Evolutionary conservation across 2,888 invertebrate species (phyloP).

Genomic region (Calliphora vomitoria): DNA sequence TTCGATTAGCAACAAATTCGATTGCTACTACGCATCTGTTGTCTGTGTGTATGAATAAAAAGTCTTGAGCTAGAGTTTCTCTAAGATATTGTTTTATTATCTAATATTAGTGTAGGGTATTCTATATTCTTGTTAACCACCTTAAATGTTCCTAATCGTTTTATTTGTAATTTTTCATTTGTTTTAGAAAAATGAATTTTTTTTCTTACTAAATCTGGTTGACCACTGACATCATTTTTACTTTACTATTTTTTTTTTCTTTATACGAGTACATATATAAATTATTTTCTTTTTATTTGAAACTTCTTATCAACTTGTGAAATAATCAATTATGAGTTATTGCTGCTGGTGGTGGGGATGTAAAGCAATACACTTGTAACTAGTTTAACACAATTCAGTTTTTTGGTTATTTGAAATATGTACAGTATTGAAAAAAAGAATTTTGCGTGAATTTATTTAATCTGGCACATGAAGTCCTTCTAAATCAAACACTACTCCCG

Average conservation of each 20-base stretch:
- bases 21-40: too few species aligned
- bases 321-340: conserved; percentile 29
- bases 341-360: neutral
- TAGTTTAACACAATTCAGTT: neutral
- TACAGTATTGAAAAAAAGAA: too few species aligned
- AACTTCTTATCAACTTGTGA: conserved; percentile 45
- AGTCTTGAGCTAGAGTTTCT: too few species aligned
- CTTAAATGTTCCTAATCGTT: neutral
- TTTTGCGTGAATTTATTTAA: too few species aligned
- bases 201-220: conserved; percentile 35
- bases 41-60: too few species aligned
- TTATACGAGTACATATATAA: too few species aligned
- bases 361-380: neutral
- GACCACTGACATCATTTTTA: conserved; percentile 47
- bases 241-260: neutral
- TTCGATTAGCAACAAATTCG: too few species aligned
- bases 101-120: neutral
- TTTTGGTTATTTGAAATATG: too few species aligned
- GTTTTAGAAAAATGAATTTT: neutral
- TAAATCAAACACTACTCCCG: too few species aligned
- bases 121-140: neutral
- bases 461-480: too few species aligned
- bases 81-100: too few species aligned
- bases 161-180: conserved; percentile 10
- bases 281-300: neutral